Conservation (phyloP, 2,113 vertebrate species). For the Lichenostomus cassidix region DNA sequence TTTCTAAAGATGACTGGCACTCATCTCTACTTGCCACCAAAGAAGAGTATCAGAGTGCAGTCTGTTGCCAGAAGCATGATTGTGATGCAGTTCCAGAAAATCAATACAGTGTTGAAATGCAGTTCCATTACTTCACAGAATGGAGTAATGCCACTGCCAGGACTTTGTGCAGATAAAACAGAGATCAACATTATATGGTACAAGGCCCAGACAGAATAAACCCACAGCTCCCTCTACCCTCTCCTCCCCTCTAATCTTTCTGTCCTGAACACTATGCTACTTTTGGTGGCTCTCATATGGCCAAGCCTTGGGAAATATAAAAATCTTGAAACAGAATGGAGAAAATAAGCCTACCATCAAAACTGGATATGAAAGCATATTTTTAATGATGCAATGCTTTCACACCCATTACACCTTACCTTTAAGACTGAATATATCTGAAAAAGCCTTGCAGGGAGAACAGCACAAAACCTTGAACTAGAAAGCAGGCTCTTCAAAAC, state of each 20-base stretch:
- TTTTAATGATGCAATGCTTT: neutral
- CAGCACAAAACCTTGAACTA: neutral
- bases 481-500: neutral
- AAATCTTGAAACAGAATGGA: neutral
- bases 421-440: neutral
- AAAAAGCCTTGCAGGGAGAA: neutral
- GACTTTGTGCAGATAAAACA: neutral
- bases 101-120: constrained; percentile 30
- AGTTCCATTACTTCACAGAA: neutral
- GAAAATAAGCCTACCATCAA: neutral
- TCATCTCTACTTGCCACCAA: neutral
- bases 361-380: neutral
- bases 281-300: neutral
- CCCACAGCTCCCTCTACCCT: neutral
- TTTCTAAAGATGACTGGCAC: neutral
- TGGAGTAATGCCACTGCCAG: neutral
- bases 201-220: neutral
- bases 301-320: neutral
- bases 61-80: neutral
- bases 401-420: neutral
- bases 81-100: constrained; percentile 14
- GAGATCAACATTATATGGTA: neutral
- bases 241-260: neutral
- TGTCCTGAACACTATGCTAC: neutral
- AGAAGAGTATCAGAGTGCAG: neutral